phyloP scores from a whole-genome alignment of 2,113 vertebrate genomes.

The Arizona elegans region DNA sequence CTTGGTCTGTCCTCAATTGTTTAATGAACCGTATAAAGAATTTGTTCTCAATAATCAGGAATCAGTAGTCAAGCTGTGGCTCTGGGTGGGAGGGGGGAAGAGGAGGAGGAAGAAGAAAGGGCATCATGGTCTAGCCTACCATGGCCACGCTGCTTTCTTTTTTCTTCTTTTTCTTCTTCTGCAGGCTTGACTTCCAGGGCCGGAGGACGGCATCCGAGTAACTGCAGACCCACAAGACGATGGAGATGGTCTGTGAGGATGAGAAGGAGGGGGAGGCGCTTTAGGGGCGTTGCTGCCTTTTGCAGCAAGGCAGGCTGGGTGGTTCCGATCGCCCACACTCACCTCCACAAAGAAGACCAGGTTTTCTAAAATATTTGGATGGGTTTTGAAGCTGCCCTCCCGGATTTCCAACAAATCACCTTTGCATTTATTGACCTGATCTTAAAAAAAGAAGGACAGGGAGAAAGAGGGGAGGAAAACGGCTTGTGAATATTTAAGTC shows the following conservation, averaged over 20 bases:
- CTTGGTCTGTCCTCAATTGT: background rate
- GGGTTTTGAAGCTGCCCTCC: constrained; percentile 81
- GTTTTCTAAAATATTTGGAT: constrained; percentile 85
- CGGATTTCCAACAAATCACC: constrained; percentile 87
- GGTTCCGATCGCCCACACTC: constrained; percentile 44
- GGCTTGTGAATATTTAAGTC: background rate
- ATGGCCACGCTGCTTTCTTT: constrained; percentile 82
- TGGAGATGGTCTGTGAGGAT: constrained; percentile 78
- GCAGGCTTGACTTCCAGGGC: constrained; percentile 91
- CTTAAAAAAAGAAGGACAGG: constrained; percentile 62
- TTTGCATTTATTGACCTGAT: constrained; percentile 88
- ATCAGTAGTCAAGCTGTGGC: background rate
- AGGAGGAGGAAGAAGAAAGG: background rate
- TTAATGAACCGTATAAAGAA: background rate
- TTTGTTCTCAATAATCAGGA: background rate
- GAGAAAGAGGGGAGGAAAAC: background rate
- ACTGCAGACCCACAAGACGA: constrained; percentile 86
- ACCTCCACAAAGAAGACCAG: constrained; percentile 97
- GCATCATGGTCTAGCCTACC: constrained; percentile 62
- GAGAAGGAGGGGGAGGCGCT: background rate
- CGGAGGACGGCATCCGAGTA: constrained; percentile 87
- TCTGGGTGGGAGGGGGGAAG: too few species aligned
- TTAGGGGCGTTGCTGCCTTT: background rate
- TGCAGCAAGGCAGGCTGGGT: too few species aligned
- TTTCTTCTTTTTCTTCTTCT: constrained; percentile 99